These are phyloP conservation scores for Nemurella pictetii DNA, from an alignment of 2,888 invertebrate species.

Conservation along the genomic window DNA sequence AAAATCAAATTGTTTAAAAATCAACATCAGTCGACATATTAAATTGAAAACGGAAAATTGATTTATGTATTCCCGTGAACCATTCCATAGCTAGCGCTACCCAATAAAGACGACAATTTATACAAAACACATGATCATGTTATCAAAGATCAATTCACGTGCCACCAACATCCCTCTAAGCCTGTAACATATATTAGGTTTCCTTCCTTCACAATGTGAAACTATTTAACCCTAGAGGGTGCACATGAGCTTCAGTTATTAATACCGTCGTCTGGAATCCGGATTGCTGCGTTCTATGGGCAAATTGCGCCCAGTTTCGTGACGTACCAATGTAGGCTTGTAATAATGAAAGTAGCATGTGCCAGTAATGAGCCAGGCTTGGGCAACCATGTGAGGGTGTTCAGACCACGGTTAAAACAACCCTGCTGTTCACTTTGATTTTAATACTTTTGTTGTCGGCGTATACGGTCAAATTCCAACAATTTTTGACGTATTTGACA, in stretches of 20 bases:
- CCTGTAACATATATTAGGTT: background rate
- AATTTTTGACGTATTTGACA: no score
- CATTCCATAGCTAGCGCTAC: no score
- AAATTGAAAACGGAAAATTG: no score
- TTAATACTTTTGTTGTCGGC: background rate
- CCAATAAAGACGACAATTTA: no score
- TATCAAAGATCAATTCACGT: no score
- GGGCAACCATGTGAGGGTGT: background rate
- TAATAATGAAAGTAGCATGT: background rate
- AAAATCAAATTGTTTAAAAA: no score
- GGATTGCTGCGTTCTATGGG: background rate
- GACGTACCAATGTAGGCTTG: background rate
- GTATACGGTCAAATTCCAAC: background rate
- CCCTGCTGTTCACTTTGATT: background rate
- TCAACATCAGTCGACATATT: no score
- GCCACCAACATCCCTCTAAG: no score
- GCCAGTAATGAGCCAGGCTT: background rate
- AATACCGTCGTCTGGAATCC: background rate
- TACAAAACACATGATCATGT: no score
- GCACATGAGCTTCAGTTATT: background rate
- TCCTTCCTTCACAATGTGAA: background rate
- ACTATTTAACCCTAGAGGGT: background rate
- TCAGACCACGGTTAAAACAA: background rate
- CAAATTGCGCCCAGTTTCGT: background rate
- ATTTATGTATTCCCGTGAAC: no score